These are phyloP conservation scores for Diphyllodes magnificus DNA, from an alignment of 2,113 vertebrate genomes.

Conservation along the genomic window DNA sequence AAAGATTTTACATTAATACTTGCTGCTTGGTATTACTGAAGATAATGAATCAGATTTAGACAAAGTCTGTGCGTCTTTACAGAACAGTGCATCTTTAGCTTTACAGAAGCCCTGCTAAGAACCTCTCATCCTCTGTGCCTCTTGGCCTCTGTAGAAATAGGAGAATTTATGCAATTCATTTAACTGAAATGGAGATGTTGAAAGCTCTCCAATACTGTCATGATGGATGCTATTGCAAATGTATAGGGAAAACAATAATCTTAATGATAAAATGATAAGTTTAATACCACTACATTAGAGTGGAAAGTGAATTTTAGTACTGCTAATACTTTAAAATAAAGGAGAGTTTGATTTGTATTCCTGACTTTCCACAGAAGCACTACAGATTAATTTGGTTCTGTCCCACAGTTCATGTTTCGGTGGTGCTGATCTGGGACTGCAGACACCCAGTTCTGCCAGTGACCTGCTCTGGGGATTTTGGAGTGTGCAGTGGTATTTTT, in stretches of 20 bases:
- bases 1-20: conserved; percentile 72
- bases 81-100: not conserved
- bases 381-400: not conserved
- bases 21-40: conserved; percentile 43
- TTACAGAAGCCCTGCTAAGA: not conserved
- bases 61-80: not conserved
- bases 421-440: not conserved
- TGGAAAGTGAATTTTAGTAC: not conserved
- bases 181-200: conserved; percentile 18
- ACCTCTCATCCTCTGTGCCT: not conserved
- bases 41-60: conserved; percentile 59
- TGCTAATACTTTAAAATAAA: not conserved
- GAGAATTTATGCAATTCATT: conserved; percentile 24
- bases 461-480: not conserved
- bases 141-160: not conserved
- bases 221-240: conserved; percentile 30
- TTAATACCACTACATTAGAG: not conserved
- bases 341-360: not conserved
- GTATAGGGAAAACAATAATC: conserved; percentile 31
- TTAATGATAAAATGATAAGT: conserved; percentile 25
- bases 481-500: not conserved
- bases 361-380: not conserved
- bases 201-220: conserved; percentile 8
- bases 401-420: not conserved
- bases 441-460: not conserved